These are phyloP conservation scores for Bombus consobrinus DNA, from an alignment of 1,140 invertebrate species.

Conservation along the genomic window DNA sequence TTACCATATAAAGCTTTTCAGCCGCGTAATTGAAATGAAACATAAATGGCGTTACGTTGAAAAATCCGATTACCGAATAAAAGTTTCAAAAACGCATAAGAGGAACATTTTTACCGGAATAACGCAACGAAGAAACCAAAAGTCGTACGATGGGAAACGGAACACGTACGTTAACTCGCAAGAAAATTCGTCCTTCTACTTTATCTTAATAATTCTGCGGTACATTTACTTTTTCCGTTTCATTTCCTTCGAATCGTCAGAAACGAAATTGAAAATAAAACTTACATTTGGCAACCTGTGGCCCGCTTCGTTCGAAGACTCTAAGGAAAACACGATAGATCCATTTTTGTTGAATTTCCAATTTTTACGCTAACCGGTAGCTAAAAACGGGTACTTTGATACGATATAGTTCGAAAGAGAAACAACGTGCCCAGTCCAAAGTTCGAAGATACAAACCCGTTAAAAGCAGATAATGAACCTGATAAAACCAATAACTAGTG, in stretches of 20 bases:
- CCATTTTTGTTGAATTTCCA: background rate
- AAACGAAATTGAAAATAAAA: background rate
- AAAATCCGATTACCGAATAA: constrained; percentile 26
- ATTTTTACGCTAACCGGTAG: background rate
- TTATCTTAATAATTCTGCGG: background rate
- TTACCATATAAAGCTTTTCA: constrained; percentile 2
- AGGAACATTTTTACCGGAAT: background rate
- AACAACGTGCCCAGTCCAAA: background rate
- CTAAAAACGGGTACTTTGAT: background rate
- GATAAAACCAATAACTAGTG: background rate
- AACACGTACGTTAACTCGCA: background rate
- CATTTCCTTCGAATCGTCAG: background rate
- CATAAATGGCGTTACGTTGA: constrained; percentile 17
- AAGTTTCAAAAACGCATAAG: constrained; percentile 15
- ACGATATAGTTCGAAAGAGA: rapidly evolving
- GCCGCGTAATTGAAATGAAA: constrained; percentile 22
- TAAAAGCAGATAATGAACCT: background rate
- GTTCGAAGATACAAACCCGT: background rate
- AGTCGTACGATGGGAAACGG: background rate
- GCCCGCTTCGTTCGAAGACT: background rate
- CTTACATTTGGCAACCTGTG: background rate
- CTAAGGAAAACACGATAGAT: background rate
- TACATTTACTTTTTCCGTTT: background rate
- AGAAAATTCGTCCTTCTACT: background rate
- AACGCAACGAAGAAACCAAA: background rate